These are phyloP conservation scores for Rhodophaea formosa DNA, from an alignment of 2,888 invertebrate species.

Conservation along the genomic window DNA sequence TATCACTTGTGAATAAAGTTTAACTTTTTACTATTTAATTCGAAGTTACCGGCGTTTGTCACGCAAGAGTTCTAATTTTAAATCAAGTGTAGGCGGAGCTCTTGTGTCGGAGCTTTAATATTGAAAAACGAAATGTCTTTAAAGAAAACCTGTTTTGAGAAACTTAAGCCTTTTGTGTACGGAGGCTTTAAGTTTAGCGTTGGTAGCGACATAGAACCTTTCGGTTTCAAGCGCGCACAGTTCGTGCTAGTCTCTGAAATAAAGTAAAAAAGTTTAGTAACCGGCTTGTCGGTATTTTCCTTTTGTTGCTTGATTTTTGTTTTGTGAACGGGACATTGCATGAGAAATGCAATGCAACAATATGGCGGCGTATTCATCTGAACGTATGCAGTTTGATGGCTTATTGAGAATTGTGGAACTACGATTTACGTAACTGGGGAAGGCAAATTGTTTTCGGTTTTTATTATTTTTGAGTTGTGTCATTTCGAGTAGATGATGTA, in stretches of 20 bases:
- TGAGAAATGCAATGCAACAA: constrained; percentile 78
- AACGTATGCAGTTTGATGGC: constrained; percentile 50
- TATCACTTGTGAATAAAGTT: constrained; percentile 75
- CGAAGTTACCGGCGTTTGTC: constrained; percentile 79
- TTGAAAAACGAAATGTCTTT: constrained; percentile 80
- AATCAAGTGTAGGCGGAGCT: constrained; percentile 81
- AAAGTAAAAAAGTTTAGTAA: constrained; percentile 79
- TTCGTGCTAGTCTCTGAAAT: constrained; percentile 61
- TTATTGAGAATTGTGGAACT: constrained; percentile 41
- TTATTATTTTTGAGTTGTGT: constrained; percentile 5
- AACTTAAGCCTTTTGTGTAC: constrained; percentile 79
- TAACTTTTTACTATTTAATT: constrained; percentile 77
- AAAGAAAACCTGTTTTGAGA: constrained; percentile 76
- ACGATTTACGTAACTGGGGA: constrained; percentile 24
- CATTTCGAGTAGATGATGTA: neutral
- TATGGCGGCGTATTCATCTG: constrained; percentile 67
- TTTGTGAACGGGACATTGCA: constrained; percentile 76
- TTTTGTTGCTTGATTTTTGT: constrained; percentile 78
- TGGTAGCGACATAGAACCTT: constrained; percentile 66
- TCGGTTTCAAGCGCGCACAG: constrained; percentile 37
- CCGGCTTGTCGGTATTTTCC: constrained; percentile 78
- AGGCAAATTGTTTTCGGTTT: neutral
- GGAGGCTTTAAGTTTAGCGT: constrained; percentile 67
- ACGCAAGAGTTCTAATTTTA: constrained; percentile 81
- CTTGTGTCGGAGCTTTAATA: constrained; percentile 73